Evolutionary conservation across 1,140 invertebrate genomes (phyloP), one percentile per base, ranked within the genome.

Genomic region (Pseudomyrmex gracilis): DNA sequence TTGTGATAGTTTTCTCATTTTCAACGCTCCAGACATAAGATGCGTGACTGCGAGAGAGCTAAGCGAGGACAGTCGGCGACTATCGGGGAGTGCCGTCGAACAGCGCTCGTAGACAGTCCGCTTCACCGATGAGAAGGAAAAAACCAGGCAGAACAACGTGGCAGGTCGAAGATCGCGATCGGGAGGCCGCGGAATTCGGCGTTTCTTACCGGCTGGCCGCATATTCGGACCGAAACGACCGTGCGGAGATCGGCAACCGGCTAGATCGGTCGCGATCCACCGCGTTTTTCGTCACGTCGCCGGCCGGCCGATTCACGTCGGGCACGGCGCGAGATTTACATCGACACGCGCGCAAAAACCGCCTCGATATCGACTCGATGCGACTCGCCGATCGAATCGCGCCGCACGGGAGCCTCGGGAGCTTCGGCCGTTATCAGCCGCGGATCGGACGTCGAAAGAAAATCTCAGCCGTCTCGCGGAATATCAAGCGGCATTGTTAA

Each of bases 331-430:
- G 63, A 82, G 70, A 93, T 94, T 94, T 92, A 93, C 93, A 94
- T 94, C 87, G 91, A 91, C 92, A 83, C 91, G 91, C 93, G 93
- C 89, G 90, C 87, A 94, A 94, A 93, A 94, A 93, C 74, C 77
- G 61, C 24, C 86, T 80, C 85, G 77, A 86, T 84, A 80, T 55
- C 66, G 73, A 70, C 49, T 63, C 58, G 85, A 63, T 47, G 67
- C 73, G 74, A 49, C 8, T 64, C 60, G 43, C 34, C 34, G 53
- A 20, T 49, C 15, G 45, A 34, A 68, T 78, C 70, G 74, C 45
- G 24, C 49, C n/a, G 20, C 53, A 58, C 67, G 51, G 53, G 60
- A 87, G 71, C 34, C 51, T 24, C 24, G 49, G 73, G 63, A 55
- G 12, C 34, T 10, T 47, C 8, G 9, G 22, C 20, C 43, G 51